Evolutionary conservation across 2,888 invertebrate species (phyloP), one percentile per base, ranked within the genome.

Genomic region (Eretmocerus hayati): DNA sequence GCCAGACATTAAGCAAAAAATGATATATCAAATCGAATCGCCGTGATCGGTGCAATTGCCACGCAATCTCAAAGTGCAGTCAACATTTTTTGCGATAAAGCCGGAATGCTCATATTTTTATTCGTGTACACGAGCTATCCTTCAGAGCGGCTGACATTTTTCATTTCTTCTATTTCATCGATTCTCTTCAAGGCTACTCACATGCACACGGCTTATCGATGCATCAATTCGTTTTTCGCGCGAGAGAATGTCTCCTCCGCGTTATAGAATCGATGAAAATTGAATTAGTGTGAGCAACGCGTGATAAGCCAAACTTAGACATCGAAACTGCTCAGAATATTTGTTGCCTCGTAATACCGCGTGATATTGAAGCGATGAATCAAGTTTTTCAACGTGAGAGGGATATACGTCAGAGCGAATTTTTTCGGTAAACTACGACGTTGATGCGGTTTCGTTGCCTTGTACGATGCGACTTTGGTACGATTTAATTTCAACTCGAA

Each of bases 401-500:
- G 26, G 26, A 26, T 26, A 26, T 11, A 6, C 26, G 26, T n/a
- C n/a, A n/a, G n/a, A n/a, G n/a, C n/a, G n/a, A n/a, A n/a, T n/a
- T n/a, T n/a, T n/a, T n/a, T n/a, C n/a, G n/a, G n/a, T n/a, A n/a
- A n/a, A n/a, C n/a, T n/a, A 11, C 26, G 26, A 11, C 26, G 26
- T 11, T 9, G 26, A 6, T 26, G 26, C 11, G 6, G 6, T 26
- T 26, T 11, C 11, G 26, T 26, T 26, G 26, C 26, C 26, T 43
- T 19, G 11, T 23, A 19, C 18, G 22, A 11, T 22, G 31, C 21
- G 2, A 26, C 26, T 26, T 26, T 11, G 26, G 22, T 22, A 26
- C 15, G 33, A 16, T 48, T 52, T 52, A 41, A 52, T 52, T 52
- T 52, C 36, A 39, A 19, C 39, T 42, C 46, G 35, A 42, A 48